Evolutionary conservation across 2,113 vertebrate genomes (phyloP), one percentile per base, ranked within the genome.

Genomic region (Clinocottus analis): DNA sequence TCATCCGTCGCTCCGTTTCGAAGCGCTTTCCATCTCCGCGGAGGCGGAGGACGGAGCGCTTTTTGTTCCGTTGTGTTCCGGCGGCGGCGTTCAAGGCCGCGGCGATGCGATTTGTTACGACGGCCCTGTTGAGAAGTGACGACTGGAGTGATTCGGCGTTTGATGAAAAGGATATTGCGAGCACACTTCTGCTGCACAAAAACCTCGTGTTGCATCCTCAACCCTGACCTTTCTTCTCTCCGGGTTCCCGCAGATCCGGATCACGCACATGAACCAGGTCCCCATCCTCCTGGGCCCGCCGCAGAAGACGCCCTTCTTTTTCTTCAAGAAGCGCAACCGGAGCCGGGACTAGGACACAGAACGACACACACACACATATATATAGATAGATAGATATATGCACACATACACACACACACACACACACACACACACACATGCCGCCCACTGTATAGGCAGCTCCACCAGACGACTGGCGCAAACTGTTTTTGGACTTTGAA

Each of bases 201-300:
- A 31, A 19, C 6, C 2, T 4, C 1, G 35, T 1, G 8, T 23
- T 53, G 37, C 1, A 23, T 5, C 19, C 14, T 37, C 10, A 23
- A n/a, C 76, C 14, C 5, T 25, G 13, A 69, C 35, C 31, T 78
- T 84, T 79, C 84, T 31, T 83, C 25, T 77, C 0, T 80, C 9
- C 85, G 25, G 25, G 51, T 75, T 87, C 51, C 70, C 92, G 79
- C 87, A 99, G 97, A 90, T 99, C 87, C 95, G 93, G 93, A 98
- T 99, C 83, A 98, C 95, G 4, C 97, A 97, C 90, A 98, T 97
- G 95, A 99, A 97, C 94, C 97, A 99, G 94, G 97, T 96, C n/a
- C 97, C 97, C 2, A 97, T 99, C 93, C 89, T 98, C 76, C 90
- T 97, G 90, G 97, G 97, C 0, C 97, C 96, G 0, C 96, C 97